These are phyloP conservation scores for Chunga burmeisteri DNA, from an alignment of 2,113 vertebrate species.

Conservation along the genomic window DNA sequence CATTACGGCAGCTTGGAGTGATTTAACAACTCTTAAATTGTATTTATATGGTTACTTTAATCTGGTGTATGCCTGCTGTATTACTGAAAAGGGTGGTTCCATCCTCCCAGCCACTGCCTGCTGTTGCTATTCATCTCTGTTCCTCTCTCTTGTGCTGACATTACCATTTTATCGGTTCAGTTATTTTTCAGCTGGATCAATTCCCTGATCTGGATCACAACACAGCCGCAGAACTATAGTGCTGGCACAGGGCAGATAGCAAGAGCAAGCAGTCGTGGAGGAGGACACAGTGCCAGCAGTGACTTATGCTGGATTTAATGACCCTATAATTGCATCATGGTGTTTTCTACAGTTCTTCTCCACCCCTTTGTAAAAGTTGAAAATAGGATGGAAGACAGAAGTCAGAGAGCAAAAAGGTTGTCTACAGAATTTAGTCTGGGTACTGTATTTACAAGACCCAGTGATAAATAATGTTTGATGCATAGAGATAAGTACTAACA, in stretches of 20 bases:
- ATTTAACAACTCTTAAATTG: not conserved
- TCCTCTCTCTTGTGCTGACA: slow-evolving; percentile 2
- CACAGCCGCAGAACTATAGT: not conserved
- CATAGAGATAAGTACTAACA: rapidly evolving
- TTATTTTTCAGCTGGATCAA: not conserved
- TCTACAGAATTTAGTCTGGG: not conserved
- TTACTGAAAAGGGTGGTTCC: not conserved
- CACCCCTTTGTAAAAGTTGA: not conserved
- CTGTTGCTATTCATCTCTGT: not conserved
- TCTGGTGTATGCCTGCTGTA: not conserved
- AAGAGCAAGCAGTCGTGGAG: not conserved
- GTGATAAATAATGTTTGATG: not conserved
- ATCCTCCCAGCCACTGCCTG: not conserved
- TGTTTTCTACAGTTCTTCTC: not conserved
- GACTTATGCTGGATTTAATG: not conserved
- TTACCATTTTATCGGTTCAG: not conserved
- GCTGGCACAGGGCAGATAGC: not conserved
- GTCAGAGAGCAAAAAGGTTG: not conserved
- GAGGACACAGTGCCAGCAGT: not conserved
- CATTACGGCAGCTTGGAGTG: not conserved
- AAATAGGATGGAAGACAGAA: not conserved
- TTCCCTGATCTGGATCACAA: not conserved
- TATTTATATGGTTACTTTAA: not conserved
- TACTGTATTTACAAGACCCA: not conserved
- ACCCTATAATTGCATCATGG: not conserved